Conservation (phyloP, 2,888 invertebrate genomes). For the Trimorus sp. region DNA sequence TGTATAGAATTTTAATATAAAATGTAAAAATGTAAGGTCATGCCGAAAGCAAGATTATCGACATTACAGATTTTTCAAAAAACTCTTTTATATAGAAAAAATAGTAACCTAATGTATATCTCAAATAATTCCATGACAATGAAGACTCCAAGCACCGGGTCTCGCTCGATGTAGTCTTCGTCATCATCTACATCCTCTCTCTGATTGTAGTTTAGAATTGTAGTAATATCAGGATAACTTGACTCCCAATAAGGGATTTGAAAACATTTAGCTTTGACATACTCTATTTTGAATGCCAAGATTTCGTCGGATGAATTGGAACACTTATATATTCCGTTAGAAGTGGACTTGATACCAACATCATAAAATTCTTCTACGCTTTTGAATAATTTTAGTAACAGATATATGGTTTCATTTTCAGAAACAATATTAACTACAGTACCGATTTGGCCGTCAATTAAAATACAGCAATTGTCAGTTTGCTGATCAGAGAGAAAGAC, state of each 20-base stretch:
- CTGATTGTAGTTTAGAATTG: conserved; percentile 2
- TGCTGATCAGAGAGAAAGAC: neutral
- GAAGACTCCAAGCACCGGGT: too few relatives aligned
- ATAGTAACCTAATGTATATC: too few relatives aligned
- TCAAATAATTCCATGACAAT: too few relatives aligned
- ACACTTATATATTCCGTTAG: conserved; percentile 14
- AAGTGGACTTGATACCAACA: conserved; percentile 3
- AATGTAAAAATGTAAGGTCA: too few relatives aligned
- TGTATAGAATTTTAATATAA: too few relatives aligned
- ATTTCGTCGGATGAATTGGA: neutral
- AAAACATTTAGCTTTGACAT: conserved; percentile 6
- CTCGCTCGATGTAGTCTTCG: too few relatives aligned
- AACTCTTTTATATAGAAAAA: too few relatives aligned
- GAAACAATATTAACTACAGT: conserved; percentile 10
- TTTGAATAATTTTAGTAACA: neutral
- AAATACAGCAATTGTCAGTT: conserved; percentile 20
- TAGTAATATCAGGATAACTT: neutral
- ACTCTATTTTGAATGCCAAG: neutral
- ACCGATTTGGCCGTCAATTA: conserved; percentile 9
- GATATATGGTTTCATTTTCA: neutral
- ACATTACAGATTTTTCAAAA: too few relatives aligned
- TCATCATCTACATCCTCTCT: too few relatives aligned
- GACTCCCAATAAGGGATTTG: conserved; percentile 20
- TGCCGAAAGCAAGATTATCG: too few relatives aligned
- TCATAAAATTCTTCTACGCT: conserved; percentile 1